Conservation (phyloP, 2,113 vertebrate species). For the Lamprotornis superbus region DNA sequence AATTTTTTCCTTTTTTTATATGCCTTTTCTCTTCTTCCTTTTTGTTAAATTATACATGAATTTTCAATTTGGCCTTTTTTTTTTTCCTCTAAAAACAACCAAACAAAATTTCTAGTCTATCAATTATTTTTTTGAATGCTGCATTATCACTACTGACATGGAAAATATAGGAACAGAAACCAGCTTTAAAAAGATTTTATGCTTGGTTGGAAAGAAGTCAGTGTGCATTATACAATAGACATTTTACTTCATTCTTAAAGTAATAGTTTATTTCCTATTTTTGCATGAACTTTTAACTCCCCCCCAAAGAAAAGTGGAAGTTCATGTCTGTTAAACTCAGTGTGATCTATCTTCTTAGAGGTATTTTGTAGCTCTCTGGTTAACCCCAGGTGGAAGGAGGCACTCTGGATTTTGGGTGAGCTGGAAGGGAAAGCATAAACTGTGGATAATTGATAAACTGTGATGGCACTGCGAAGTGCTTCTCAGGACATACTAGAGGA, state of each 20-base stretch:
- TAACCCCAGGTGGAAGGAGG: background rate
- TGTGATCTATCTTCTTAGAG: background rate
- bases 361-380: background rate
- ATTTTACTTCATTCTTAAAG: background rate
- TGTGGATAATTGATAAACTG: background rate
- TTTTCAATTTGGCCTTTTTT: background rate
- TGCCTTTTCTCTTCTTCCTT: background rate
- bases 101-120: background rate
- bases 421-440: accelerated
- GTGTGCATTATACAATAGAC: background rate
- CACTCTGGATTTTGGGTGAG: background rate
- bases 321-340: background rate
- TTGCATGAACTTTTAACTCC: background rate
- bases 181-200: slow-evolving; percentile 12
- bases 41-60: background rate
- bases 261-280: background rate
- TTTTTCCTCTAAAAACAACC: background rate
- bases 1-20: background rate
- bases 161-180: background rate
- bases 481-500: background rate
- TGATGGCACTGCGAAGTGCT: background rate
- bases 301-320: background rate
- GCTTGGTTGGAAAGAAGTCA: background rate
- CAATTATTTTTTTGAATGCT: background rate
- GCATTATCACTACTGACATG: background rate